Percentiles rank a stretch among this genome's conserved stretches.
Conservation (phyloP, 2,113 vertebrate genomes). For the Pachypanchax playfairii region DNA sequence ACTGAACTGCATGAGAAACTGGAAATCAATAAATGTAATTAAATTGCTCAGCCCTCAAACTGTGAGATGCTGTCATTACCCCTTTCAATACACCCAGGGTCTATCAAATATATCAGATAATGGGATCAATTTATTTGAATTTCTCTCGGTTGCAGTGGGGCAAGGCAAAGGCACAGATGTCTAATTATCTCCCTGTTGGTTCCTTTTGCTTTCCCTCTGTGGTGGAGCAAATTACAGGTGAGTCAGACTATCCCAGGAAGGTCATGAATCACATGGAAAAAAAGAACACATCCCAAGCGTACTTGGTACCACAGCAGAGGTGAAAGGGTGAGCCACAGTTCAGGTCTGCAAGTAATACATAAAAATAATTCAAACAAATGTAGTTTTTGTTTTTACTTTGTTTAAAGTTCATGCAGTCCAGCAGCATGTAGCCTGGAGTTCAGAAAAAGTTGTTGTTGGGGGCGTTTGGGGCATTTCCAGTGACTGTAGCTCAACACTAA, state of each 20-base stretch:
- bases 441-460: too few relatives aligned
- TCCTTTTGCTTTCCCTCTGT: slow-evolving; percentile 24
- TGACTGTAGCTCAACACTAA: too few relatives aligned
- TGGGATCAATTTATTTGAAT: slow-evolving; percentile 57
- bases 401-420: neutral
- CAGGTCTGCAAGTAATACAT: neutral
- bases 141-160: slow-evolving; percentile 24
- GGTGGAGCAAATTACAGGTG: slow-evolving; percentile 16
- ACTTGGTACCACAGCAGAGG: slow-evolving; percentile 1
- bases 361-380: neutral
- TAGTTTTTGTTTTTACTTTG: neutral
- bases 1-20: slow-evolving; percentile 56
- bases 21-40: slow-evolving; percentile 69
- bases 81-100: slow-evolving; percentile 43
- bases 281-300: slow-evolving; percentile 15
- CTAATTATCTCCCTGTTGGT: slow-evolving; percentile 49
- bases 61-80: slow-evolving; percentile 50
- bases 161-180: slow-evolving; percentile 19
- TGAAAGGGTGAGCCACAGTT: slow-evolving; percentile 8
- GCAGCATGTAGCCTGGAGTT: too few relatives aligned
- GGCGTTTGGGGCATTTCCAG: too few relatives aligned
- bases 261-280: slow-evolving; percentile 36
- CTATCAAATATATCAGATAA: slow-evolving; percentile 70
- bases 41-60: slow-evolving; percentile 52
- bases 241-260: slow-evolving; percentile 21